Conservation (phyloP, 1,140 invertebrate genomes). For the Heliothis subflexa region DNA sequence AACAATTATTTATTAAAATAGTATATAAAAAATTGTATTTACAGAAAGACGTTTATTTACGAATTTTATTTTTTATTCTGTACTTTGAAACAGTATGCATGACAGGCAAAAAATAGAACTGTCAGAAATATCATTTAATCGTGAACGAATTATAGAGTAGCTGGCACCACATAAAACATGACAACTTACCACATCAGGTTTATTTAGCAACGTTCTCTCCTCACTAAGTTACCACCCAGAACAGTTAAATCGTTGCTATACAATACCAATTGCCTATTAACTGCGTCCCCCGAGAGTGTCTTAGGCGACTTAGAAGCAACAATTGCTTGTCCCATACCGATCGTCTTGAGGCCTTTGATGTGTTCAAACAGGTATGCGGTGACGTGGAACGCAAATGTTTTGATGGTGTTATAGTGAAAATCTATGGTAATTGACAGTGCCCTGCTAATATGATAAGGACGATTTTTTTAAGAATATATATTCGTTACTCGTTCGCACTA, state of each 20-base stretch:
- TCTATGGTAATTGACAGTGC: not conserved
- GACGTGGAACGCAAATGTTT: not conserved
- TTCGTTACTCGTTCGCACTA: too few species aligned
- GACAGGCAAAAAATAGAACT: too few species aligned
- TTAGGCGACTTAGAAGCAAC: conserved; percentile 35
- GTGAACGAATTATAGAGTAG: too few species aligned
- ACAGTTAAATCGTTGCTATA: conserved; percentile 39
- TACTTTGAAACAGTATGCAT: too few species aligned
- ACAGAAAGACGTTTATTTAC: too few species aligned
- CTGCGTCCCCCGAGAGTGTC: conserved; percentile 19
- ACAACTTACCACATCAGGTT: not conserved
- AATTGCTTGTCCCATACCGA: conserved; percentile 6
- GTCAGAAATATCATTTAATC: too few species aligned
- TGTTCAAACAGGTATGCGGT: conserved; percentile 12
- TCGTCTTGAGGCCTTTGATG: conserved; percentile 4
- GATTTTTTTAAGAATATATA: not conserved
- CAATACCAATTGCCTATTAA: conserved; percentile 51
- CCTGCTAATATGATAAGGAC: not conserved
- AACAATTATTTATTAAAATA: too few species aligned
- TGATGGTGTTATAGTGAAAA: not conserved
- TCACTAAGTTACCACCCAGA: not conserved
- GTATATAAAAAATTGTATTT: too few species aligned
- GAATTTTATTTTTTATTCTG: too few species aligned
- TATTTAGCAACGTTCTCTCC: not conserved
- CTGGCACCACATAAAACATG: too few species aligned